These are phyloP conservation scores for Semaprochilodus insignis DNA, from an alignment of 2,797 vertebrate genomes.

Conservation along the genomic window DNA sequence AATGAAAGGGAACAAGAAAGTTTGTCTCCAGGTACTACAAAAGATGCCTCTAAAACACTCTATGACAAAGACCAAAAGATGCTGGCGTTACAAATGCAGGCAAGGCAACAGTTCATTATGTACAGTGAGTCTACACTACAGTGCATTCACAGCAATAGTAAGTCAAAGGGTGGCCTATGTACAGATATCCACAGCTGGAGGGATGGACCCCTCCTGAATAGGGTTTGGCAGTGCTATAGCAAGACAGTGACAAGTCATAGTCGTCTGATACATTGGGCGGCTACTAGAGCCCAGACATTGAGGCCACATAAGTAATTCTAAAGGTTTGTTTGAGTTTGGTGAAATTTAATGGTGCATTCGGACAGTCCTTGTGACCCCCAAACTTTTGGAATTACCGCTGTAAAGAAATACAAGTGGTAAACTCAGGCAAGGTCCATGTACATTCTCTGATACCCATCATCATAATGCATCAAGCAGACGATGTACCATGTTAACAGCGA, in stretches of 20 bases:
- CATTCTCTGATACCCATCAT: too few species aligned
- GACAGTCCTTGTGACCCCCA: not conserved
- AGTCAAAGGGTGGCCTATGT: slow-evolving; percentile 6
- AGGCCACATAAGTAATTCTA: not conserved
- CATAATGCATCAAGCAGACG: too few species aligned
- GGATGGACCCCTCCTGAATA: not conserved
- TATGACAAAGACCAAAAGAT: slow-evolving; percentile 19
- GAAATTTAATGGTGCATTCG: not conserved
- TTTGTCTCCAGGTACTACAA: slow-evolving; percentile 29
- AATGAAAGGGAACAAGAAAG: slow-evolving; percentile 29
- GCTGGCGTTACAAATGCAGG: slow-evolving; percentile 32
- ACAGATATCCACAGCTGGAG: slow-evolving; percentile 15
- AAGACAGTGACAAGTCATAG: slow-evolving; percentile 16
- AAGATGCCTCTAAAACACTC: slow-evolving; percentile 14
- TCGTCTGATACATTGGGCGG: slow-evolving; percentile 22
- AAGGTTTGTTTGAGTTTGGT: not conserved
- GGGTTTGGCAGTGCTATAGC: slow-evolving; percentile 30
- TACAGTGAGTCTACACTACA: slow-evolving; percentile 1
- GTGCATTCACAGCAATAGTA: slow-evolving; percentile 11
- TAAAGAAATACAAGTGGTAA: not conserved
- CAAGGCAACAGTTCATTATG: slow-evolving; percentile 25
- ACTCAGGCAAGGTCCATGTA: too few species aligned
- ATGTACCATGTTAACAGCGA: too few species aligned
- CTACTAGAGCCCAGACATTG: not conserved
- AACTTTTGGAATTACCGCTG: not conserved